Conservation (phyloP, 1,140 invertebrate species). For the Drosophila sucinea region DNA sequence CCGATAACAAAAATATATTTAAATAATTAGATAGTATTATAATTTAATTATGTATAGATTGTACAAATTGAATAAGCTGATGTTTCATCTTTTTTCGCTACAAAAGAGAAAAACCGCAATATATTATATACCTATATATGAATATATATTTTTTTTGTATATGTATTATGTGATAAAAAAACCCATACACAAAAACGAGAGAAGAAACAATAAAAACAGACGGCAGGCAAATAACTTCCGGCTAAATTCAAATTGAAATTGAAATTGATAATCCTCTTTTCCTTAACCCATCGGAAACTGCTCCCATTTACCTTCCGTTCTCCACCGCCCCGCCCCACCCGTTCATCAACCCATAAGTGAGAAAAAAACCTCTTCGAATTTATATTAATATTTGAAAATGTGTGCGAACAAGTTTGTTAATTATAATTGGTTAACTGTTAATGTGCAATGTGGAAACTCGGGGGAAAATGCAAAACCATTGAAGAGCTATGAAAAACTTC, state of each 20-base stretch:
- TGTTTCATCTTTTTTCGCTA: background rate
- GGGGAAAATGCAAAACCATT: slow-evolving; percentile 12
- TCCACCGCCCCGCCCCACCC: background rate
- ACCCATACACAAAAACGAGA: background rate
- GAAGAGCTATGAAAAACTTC: background rate
- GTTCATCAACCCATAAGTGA: background rate
- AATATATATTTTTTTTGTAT: background rate
- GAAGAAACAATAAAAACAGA: slow-evolving; percentile 44
- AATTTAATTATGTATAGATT: slow-evolving; percentile 15
- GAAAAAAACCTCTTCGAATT: slow-evolving; percentile 42
- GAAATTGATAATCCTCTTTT: slow-evolving; percentile 46
- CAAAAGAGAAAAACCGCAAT: slow-evolving; percentile 7
- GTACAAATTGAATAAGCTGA: slow-evolving; percentile 13
- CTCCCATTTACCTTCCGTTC: background rate
- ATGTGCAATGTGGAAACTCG: slow-evolving; percentile 24
- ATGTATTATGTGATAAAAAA: background rate
- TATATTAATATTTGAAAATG: slow-evolving; percentile 35
- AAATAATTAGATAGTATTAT: slow-evolving; percentile 15
- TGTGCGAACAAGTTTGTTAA: slow-evolving; percentile 39
- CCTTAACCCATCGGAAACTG: background rate
- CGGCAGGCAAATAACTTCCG: slow-evolving; percentile 55
- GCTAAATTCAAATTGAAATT: slow-evolving; percentile 33
- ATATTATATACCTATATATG: background rate
- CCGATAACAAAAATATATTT: slow-evolving; percentile 9
- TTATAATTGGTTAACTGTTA: slow-evolving; percentile 39